Conservation (phyloP, 2,113 vertebrate species). For the Atractosteus spatula region DNA sequence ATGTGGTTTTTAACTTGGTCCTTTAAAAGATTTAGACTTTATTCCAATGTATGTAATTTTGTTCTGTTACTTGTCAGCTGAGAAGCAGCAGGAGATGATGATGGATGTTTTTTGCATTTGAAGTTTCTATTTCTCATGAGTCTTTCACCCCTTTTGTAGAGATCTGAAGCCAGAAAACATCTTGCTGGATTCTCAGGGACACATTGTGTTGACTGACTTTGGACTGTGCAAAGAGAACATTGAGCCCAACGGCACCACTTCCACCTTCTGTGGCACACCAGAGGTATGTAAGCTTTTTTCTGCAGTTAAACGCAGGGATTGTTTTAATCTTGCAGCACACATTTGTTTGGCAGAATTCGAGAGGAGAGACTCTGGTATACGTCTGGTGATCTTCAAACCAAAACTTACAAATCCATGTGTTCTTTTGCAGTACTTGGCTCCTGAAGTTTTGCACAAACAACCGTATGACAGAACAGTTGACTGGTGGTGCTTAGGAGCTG, state of each 20-base stretch:
- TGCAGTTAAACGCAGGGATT: neutral
- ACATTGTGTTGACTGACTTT: conserved; percentile 96
- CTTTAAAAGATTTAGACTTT: no score
- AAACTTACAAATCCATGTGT: neutral
- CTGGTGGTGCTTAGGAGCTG: conserved; percentile 98
- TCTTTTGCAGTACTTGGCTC: conserved; percentile 86
- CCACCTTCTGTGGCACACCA: conserved; percentile 95
- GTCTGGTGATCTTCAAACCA: neutral
- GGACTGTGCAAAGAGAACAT: conserved; percentile 99
- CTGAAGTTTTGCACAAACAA: conserved; percentile 96
- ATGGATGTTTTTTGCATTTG: neutral
- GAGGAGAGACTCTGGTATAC: neutral
- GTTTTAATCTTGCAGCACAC: neutral
- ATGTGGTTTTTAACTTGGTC: no score
- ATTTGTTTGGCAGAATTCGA: neutral
- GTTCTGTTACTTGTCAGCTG: no score
- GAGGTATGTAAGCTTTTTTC: conserved; percentile 69
- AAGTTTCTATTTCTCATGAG: conserved; percentile 12
- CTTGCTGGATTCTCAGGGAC: conserved; percentile 92
- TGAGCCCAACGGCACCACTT: conserved; percentile 93
- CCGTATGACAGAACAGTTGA: conserved; percentile 95
- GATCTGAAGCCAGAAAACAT: conserved; percentile 98
- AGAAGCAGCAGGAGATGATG: no score
- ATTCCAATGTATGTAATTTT: no score
- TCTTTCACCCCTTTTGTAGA: conserved; percentile 39